phyloP scores from a whole-genome alignment of 2,797 vertebrate species.

The Neosilurus mollespiculum region DNA sequence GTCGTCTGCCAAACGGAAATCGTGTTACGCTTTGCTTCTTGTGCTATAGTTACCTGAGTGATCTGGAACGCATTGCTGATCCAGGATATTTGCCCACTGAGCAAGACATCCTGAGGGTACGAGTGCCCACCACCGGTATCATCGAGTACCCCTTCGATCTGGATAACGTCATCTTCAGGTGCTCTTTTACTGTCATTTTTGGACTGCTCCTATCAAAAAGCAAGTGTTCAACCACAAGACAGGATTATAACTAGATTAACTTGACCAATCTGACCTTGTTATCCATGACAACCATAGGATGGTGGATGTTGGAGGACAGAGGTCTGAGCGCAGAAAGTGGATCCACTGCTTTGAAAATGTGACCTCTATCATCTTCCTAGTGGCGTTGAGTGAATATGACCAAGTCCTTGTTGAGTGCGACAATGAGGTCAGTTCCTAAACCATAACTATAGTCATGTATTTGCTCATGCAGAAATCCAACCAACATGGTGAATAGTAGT shows the following conservation, averaged over 20 bases:
- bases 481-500: too few relatives aligned
- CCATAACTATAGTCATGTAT: neutral
- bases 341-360: slow-evolving; percentile 94
- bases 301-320: slow-evolving; percentile 91
- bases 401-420: slow-evolving; percentile 88
- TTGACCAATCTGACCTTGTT: neutral
- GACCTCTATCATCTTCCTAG: slow-evolving; percentile 92
- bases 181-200: neutral
- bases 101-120: slow-evolving; percentile 83
- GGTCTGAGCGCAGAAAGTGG: slow-evolving; percentile 91
- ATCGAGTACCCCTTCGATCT: slow-evolving; percentile 87
- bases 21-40: neutral
- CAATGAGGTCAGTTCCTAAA: slow-evolving; percentile 73
- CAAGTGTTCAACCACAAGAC: neutral
- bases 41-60: slow-evolving; percentile 77
- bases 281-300: slow-evolving; percentile 70
- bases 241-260: neutral
- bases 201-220: neutral
- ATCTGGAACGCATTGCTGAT: slow-evolving; percentile 77
- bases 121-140: slow-evolving; percentile 85
- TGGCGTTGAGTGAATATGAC: slow-evolving; percentile 91
- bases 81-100: slow-evolving; percentile 79
- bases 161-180: slow-evolving; percentile 89
- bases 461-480: neutral
- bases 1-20: too few relatives aligned